Base-by-base conservation (phyloP, 2,797 vertebrate genomes). In the Acipenser oxyrinchus region DNA sequence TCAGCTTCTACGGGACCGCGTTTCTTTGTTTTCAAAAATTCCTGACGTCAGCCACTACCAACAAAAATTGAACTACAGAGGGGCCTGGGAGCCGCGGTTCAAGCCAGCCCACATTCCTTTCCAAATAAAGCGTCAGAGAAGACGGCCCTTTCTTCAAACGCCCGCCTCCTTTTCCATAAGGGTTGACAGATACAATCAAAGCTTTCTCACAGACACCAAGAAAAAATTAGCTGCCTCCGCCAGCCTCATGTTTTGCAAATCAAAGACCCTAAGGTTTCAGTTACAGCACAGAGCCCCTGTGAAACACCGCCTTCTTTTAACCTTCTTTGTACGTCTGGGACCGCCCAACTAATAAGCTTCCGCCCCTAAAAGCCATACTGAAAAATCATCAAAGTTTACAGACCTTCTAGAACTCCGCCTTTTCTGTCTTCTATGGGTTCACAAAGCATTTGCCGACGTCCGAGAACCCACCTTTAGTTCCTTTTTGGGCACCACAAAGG, bases 391-490 rank as follows among this genome's bases (percentile, higher is more conserved):
- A 87, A 87, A 87, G 77, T 77, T 76, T 75, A 73, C 79, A 75
- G 77, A 79, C 74, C 80, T 77, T 73, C 48, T 52, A 77, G 78
- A 79, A 82, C 83, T 73, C 85, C 82, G 78, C 83, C 87, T 84
- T 81, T 83, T 71, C 73, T 77, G 83, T 80, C 79, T 49, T 61
- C 52, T 63, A 77, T 75, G 79, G 82, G 80, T 83, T 87, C 84
- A 84, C 82, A 87, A 84, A 86, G 75, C 77, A 82, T 81, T 76
- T 74, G 87, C 84, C 83, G 82, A 87, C 87, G 76, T 80, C 79
- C 82, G 82, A 85, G 83, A 86, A 87, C 86, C 88, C 89, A 84
- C 87, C 88, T 86, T 48, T 83, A 81, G 51, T 71, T 77, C 71
- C 66, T 71, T 71, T 67, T 75, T 75, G 72, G 76, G 78, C 84